Percentiles rank a stretch among this genome's conserved stretches.
Conservation (phyloP, 2,888 invertebrate genomes). For the Microctonus brassicae region DNA sequence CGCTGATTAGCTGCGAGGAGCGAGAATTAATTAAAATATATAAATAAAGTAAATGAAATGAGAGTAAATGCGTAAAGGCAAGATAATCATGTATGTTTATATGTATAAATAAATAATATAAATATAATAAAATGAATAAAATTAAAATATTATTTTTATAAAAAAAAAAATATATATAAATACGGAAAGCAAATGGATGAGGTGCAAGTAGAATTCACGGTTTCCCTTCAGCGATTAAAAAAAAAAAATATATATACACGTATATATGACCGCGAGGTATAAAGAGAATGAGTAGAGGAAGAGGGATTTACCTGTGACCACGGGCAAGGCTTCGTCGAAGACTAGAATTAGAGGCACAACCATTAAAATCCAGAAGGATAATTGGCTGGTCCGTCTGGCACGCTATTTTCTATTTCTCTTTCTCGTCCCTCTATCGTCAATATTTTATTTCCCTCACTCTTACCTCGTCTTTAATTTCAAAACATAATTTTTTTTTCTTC, state of each 20-base stretch:
- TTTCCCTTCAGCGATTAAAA: slow-evolving; percentile 58
- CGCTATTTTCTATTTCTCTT: slow-evolving; percentile 25
- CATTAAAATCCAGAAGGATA: slow-evolving; percentile 63
- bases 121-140: neutral
- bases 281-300: slow-evolving; percentile 4
- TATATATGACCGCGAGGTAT: slow-evolving; percentile 39
- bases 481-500: slow-evolving; percentile 5
- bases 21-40: neutral
- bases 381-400: slow-evolving; percentile 48
- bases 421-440: slow-evolving; percentile 4
- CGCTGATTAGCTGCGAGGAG: neutral
- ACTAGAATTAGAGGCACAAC: slow-evolving; percentile 62
- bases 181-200: slow-evolving; percentile 8
- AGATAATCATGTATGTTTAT: too few species aligned
- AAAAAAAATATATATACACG: too few species aligned
- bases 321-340: slow-evolving; percentile 41
- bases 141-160: too few species aligned
- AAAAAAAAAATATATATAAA: neutral
- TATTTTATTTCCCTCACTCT: slow-evolving; percentile 9
- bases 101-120: neutral
- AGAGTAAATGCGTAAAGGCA: neutral
- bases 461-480: neutral
- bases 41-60: neutral
- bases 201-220: slow-evolving; percentile 23
- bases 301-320: slow-evolving; percentile 41